Base-by-base conservation (phyloP, 53 echinoderm and acorn worm species). In the Apostichopus leukothele region DNA sequence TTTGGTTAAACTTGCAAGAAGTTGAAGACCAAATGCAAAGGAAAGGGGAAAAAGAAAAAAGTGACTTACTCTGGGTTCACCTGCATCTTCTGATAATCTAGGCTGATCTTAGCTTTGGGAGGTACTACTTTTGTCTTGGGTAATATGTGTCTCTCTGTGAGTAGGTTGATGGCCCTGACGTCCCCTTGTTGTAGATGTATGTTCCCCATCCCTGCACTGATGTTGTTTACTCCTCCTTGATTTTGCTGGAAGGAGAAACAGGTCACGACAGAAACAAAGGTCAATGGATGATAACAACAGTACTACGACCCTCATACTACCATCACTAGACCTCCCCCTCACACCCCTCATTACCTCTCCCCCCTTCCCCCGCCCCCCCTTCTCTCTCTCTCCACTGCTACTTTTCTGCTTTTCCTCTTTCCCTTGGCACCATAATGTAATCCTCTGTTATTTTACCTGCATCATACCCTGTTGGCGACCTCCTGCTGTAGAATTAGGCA, bases 51-150 rank as follows among this genome's bases (percentile, higher is more conserved):
- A 57, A 18, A 18, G 18, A 14, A 18, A 16, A 39, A 51, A 22
- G 20, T 76, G 53, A 96, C 99, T 96, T 93, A 99, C 99, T 99
- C 94, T 13, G 96, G 96, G 77, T 90, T 92, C 23, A 94, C 94
- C 83, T 95, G 93, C 53, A 94, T 76, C 90, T 89, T 99, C 86
- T 92, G 94, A 83, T 86, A 94, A 55, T 96, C 94, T 19, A 90
- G 89, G 67, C 91, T 96, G 14, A 96, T 90, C 79, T 94, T 96
- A 5, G 91, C 86, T 90, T 96, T 99, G 26, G 99, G 99, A 22
- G 99, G 96, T 6, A 91, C 85, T 73, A 93, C 93, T 8, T 93
- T 93, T 18, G 86, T 94, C 67, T 92, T 80, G 55, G 91, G 96
- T 21, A 99, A 75, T 12, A 99, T 89, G 86, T 99, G 96, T 73